Conservation (phyloP, 2,113 vertebrate species). For the Centropristis striata region DNA sequence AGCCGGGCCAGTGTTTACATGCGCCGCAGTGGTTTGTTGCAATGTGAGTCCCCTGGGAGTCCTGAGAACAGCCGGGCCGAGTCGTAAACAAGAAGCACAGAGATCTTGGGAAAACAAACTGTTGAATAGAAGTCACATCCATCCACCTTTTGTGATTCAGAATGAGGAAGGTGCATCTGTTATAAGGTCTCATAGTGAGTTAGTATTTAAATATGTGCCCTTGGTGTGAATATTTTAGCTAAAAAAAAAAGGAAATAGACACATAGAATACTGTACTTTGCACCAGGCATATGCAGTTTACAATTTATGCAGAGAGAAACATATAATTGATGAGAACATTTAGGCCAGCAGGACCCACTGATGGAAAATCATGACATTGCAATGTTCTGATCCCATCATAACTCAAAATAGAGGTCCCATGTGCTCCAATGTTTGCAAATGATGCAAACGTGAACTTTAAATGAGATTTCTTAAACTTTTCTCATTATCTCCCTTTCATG, state of each 20-base stretch:
- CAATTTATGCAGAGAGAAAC: background rate
- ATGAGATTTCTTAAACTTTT: constrained; percentile 42
- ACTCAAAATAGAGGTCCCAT: constrained; percentile 49
- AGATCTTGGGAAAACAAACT: constrained; percentile 58
- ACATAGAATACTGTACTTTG: background rate
- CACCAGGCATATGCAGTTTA: rapidly evolving
- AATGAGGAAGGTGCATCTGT: background rate
- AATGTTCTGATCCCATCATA: constrained; percentile 51
- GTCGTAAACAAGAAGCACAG: constrained; percentile 51
- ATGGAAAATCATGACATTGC: constrained; percentile 56
- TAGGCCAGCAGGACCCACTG: constrained; percentile 23
- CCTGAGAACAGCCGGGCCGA: constrained; percentile 51
- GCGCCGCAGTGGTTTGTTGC: constrained; percentile 46
- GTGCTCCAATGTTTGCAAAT: constrained; percentile 47
- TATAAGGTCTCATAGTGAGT: background rate
- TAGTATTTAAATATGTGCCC: background rate
- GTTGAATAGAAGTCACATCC: constrained; percentile 32
- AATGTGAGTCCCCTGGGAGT: constrained; percentile 53
- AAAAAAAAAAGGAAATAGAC: background rate
- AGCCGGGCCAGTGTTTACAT: constrained; percentile 72
- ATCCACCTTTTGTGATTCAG: constrained; percentile 5
- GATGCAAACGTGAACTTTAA: constrained; percentile 58
- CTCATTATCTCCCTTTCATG: constrained; percentile 26
- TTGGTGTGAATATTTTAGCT: background rate
- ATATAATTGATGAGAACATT: background rate